phyloP scores from a whole-genome alignment of 2,797 vertebrate genomes.

The Hippoglossus hippoglossus region DNA sequence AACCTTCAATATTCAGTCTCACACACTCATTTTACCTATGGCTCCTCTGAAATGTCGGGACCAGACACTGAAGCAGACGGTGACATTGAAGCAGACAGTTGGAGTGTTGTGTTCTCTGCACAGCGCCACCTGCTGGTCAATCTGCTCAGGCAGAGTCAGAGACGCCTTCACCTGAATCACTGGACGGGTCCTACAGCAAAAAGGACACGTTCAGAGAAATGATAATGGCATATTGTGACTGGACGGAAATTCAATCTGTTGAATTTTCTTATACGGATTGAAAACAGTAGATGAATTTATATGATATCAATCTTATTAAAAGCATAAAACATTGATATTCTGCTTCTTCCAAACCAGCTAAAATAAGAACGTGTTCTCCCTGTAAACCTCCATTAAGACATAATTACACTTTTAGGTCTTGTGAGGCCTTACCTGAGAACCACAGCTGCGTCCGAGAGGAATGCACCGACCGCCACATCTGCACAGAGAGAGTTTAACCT shows the following conservation, averaged over 20 bases:
- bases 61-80: constrained; percentile 89
- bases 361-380: background rate
- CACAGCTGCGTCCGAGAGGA: constrained; percentile 91
- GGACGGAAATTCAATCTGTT: background rate
- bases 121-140: constrained; percentile 86
- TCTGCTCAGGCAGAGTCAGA: constrained; percentile 85
- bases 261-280: background rate
- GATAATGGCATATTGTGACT: background rate
- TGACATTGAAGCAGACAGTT: constrained; percentile 87
- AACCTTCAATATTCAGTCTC: no score
- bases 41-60: constrained; percentile 87
- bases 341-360: background rate
- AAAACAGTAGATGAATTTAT: no score
- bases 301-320: background rate
- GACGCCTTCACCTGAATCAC: constrained; percentile 89
- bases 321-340: background rate
- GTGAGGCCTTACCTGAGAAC: constrained; percentile 88
- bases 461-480: constrained; percentile 96
- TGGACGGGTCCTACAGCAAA: constrained; percentile 89
- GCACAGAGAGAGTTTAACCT: constrained; percentile 28
- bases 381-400: background rate
- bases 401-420: background rate
- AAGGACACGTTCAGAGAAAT: constrained; percentile 15
- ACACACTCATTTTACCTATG: constrained; percentile 83
- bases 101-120: constrained; percentile 86